phyloP scores from a whole-genome alignment of 2,888 invertebrate species.

The Drosophila falleni region DNA sequence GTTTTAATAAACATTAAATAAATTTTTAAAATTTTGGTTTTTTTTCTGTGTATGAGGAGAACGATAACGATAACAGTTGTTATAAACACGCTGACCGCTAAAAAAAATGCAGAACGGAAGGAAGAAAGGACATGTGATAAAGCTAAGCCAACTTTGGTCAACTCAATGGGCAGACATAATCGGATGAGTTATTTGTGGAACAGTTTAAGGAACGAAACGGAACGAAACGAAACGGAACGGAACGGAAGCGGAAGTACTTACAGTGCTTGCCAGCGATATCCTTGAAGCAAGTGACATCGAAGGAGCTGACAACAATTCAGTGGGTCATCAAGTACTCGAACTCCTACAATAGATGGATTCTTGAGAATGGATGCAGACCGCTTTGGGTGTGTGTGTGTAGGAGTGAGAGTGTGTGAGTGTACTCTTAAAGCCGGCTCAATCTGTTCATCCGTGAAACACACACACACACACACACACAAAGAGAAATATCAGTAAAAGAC shows the following conservation, averaged over 20 bases:
- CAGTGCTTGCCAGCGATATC: conserved; percentile 65
- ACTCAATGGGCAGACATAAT: conserved; percentile 61
- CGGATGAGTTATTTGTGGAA: conserved; percentile 51
- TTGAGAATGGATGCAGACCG: conserved; percentile 7
- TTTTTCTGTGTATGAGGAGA: not conserved
- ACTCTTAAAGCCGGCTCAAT: conserved; percentile 62
- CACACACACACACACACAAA: conserved; percentile 16
- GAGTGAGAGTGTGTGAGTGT: conserved; percentile 12
- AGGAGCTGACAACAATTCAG: conserved; percentile 34
- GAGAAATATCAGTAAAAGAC: conserved; percentile 21
- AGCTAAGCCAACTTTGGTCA: conserved; percentile 54
- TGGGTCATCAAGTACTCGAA: conserved; percentile 57
- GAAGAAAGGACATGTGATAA: conserved; percentile 6
- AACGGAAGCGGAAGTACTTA: conserved; percentile 69
- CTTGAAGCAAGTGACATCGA: conserved; percentile 75
- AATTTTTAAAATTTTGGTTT: too few relatives aligned
- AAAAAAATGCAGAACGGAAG: conserved; percentile 11
- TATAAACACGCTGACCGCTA: conserved; percentile 39
- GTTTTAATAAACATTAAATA: too few relatives aligned
- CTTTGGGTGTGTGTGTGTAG: not conserved
- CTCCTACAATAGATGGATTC: conserved; percentile 30
- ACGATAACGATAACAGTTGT: conserved; percentile 57
- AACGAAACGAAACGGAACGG: not conserved
- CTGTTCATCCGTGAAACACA: conserved; percentile 58
- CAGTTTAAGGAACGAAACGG: conserved; percentile 16